Evolutionary conservation across 2,113 vertebrate genomes (phyloP), one percentile per base, ranked within the genome.

Genomic region (Caloenas nicobarica): DNA sequence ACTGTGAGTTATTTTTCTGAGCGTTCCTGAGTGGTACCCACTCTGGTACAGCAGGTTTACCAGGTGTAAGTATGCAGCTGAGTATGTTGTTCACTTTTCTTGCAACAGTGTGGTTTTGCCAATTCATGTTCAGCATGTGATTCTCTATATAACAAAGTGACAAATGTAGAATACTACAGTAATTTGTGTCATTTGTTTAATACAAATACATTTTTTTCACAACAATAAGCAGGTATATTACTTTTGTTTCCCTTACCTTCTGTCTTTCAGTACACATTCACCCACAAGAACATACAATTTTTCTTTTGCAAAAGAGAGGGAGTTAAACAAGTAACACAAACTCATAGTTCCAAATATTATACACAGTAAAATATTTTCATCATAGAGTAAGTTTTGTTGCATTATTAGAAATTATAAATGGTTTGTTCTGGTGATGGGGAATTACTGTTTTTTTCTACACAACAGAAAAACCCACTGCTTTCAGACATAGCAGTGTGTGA

Each of bases 131-230:
- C 78, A 60, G 28, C 57, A 34, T 29, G 24, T 50, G n/a, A 58
- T 62, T 28, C 36, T 77, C 6, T 50, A 9, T 71, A 24, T 83
- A 88, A 89, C 21, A 40, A 88, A 94, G 33, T 40, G 62, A 96
- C 86, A 97, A 80, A 46, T 53, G 26, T 8, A 80, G 89, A 94
- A 80, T 86, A 81, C 77, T 88, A 56, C 68, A 90, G 82, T 73
- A 74, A 42, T 94, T 97, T 86, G 54, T 66, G 66, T 97, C 91
- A 96, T 96, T 95, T 94, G 93, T 98, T 98, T 98, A 98, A 98
- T 98, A 97, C 97, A 97, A 97, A 97, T 98, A 98, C 98, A 98
- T 97, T 96, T 96, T 86, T 97, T 98, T 89, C 97, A 98, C 98
- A 98, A 98, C 97, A 96, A 80, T 96, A 93, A 97, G 95, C 93